Evolutionary conservation across 2,797 vertebrate species (phyloP).

Genomic region (Phataginus tricuspis): DNA sequence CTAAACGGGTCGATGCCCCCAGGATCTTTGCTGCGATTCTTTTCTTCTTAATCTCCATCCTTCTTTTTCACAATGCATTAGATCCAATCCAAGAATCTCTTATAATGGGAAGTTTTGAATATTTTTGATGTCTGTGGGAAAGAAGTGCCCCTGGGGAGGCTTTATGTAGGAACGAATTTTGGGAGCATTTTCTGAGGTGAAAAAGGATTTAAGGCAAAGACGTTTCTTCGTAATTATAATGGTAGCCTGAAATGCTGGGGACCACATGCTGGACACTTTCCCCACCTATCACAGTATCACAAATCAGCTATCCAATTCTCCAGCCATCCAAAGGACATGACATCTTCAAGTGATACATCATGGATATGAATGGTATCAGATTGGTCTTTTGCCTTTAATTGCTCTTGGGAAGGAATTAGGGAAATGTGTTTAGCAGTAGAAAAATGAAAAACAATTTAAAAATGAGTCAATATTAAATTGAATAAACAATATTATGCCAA

Average conservation of each 20-base stretch:
- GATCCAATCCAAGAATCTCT: constrained; percentile 48
- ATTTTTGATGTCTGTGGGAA: constrained; percentile 79
- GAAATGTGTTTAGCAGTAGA: not conserved
- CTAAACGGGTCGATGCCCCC: constrained; percentile 53
- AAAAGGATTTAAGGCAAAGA: constrained; percentile 20
- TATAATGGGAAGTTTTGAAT: constrained; percentile 61
- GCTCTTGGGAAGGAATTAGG: not conserved
- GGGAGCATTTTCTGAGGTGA: constrained; percentile 36
- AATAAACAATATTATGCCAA: not conserved
- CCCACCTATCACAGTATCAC: not conserved
- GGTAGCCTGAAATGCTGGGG: not conserved
- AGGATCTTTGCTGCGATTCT: constrained; percentile 62
- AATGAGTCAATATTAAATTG: not conserved
- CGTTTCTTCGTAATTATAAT: not conserved
- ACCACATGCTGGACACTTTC: not conserved
- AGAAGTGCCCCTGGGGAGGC: constrained; percentile 35
- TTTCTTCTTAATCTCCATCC: constrained; percentile 70
- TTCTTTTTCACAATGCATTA: constrained; percentile 68
- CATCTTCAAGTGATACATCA: not conserved
- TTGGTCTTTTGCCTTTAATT: not conserved
- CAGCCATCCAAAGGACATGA: not conserved
- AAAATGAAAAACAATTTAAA: not conserved
- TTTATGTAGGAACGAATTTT: constrained; percentile 57
- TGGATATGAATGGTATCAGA: not conserved
- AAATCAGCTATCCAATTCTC: not conserved